Percentiles rank a stretch among this genome's conserved stretches.
These are phyloP conservation scores for Pelodytes ibericus DNA, from an alignment of 2,797 vertebrate genomes.

Conservation along the genomic window DNA sequence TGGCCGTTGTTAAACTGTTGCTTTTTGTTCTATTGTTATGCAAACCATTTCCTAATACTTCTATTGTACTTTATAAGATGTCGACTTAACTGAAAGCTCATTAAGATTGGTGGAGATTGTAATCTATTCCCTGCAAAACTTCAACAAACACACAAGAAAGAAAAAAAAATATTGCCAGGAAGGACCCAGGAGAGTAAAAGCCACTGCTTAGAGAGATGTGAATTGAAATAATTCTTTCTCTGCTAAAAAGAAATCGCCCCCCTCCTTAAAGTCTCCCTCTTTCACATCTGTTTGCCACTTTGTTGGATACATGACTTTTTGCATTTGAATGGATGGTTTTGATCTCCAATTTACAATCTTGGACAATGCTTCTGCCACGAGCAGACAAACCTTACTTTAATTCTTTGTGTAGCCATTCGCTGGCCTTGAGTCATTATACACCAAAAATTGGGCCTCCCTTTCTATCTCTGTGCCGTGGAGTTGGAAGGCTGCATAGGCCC, in stretches of 20 bases:
- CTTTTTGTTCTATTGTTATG: slow-evolving; percentile 63
- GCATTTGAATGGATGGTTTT: slow-evolving; percentile 77
- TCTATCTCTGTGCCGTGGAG: slow-evolving; percentile 1
- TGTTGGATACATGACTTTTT: slow-evolving; percentile 73
- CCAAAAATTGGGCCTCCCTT: slow-evolving; percentile 66
- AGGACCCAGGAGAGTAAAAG: slow-evolving; percentile 65
- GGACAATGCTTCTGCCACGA: slow-evolving; percentile 65
- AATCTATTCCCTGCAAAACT: slow-evolving; percentile 68
- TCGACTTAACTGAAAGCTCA: slow-evolving; percentile 71
- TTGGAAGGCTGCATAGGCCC: slow-evolving; percentile 53
- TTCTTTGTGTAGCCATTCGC: slow-evolving; percentile 64
- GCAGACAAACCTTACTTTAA: slow-evolving; percentile 62
- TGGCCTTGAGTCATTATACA: slow-evolving; percentile 67
- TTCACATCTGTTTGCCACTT: slow-evolving; percentile 69
- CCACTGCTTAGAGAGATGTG: slow-evolving; percentile 69
- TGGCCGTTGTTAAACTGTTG: slow-evolving; percentile 58
- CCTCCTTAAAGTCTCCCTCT: slow-evolving; percentile 58
- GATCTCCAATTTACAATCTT: slow-evolving; percentile 62
- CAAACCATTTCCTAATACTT: slow-evolving; percentile 62
- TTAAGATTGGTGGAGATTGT: slow-evolving; percentile 71
- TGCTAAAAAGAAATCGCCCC: slow-evolving; percentile 65
- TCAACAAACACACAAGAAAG: slow-evolving; percentile 69
- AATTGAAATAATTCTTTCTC: slow-evolving; percentile 65
- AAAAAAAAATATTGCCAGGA: slow-evolving; percentile 60
- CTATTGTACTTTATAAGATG: slow-evolving; percentile 62